A percentile compares a stretch with the other conserved stretches of the same genome.
Evolutionary conservation across 2,113 vertebrate genomes (phyloP).

Genomic region (Toxostoma redivivum): DNA sequence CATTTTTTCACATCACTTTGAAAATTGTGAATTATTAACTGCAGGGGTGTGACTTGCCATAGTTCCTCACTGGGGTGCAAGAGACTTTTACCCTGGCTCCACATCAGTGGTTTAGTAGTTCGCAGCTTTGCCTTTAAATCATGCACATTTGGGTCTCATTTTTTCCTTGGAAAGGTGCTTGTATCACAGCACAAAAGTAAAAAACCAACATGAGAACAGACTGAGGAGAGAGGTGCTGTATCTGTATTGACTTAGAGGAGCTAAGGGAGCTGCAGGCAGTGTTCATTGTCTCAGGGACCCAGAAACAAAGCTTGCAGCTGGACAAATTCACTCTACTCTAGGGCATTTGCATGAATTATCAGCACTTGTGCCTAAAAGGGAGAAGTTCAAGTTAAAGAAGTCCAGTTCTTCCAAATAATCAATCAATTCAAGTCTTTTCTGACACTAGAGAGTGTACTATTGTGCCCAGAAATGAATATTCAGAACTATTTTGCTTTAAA

Average conservation of each 20-base stretch:
- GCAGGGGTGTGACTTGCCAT: not conserved
- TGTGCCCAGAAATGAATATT: not conserved
- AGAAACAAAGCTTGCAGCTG: conserved; percentile 9
- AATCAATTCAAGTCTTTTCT: not conserved
- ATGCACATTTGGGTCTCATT: not conserved
- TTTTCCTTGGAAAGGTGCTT: conserved; percentile 8
- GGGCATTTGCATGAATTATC: not conserved
- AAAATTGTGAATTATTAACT: conserved; percentile 20
- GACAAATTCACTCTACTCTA: not conserved
- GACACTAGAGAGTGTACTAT: not conserved
- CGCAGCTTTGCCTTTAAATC: not conserved
- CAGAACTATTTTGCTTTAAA: not conserved
- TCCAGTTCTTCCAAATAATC: not conserved
- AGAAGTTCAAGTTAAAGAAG: not conserved
- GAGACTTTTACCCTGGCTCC: not conserved
- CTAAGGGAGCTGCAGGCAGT: not conserved
- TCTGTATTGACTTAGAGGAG: not conserved
- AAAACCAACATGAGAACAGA: not conserved
- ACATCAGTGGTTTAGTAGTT: not conserved
- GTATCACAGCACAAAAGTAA: not conserved
- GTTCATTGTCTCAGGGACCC: not conserved
- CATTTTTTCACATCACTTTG: not conserved
- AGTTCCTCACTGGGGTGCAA: not conserved
- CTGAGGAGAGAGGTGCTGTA: not conserved
- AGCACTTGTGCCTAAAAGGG: not conserved